These are phyloP conservation scores for Actenoides hombroni DNA, from an alignment of 2,113 vertebrate genomes.

Conservation along the genomic window DNA sequence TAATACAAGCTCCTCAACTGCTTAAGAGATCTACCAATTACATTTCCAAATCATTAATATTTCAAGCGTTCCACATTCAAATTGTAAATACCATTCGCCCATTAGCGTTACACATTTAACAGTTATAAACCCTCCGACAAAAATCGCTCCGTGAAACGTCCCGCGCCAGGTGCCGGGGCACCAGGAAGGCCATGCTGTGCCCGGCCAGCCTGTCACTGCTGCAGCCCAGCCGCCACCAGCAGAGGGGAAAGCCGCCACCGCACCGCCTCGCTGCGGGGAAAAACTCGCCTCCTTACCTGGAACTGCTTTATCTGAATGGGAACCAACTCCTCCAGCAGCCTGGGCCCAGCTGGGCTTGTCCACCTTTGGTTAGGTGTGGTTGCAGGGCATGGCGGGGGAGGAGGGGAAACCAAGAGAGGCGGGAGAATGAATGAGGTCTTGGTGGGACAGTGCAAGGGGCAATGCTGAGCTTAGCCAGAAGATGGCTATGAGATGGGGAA, in stretches of 20 bases:
- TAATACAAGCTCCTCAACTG: slow-evolving; percentile 68
- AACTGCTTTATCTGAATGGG: slow-evolving; percentile 22
- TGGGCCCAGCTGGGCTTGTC: neutral
- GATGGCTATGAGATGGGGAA: rapidly evolving
- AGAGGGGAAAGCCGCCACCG: neutral
- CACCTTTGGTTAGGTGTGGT: neutral
- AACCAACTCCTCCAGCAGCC: slow-evolving; percentile 57
- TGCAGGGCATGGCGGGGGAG: neutral
- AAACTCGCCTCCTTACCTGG: slow-evolving; percentile 34
- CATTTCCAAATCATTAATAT: slow-evolving; percentile 74
- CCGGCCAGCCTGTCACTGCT: neutral
- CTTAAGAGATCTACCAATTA: slow-evolving; percentile 76
- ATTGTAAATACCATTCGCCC: slow-evolving; percentile 58
- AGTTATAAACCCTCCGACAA: neutral
- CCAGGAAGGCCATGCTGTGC: rapidly evolving
- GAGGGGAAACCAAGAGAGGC: neutral
- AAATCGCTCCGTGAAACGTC: neutral
- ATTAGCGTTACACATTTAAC: neutral
- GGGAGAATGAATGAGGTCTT: neutral
- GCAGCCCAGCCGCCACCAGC: neutral
- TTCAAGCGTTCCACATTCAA: slow-evolving; percentile 72
- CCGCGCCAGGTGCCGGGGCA: neutral
- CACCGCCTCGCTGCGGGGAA: neutral
- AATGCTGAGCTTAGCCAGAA: neutral
- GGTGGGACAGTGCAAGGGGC: neutral